Evolutionary conservation across 2,797 vertebrate genomes (phyloP), one percentile per base, ranked within the genome.

Genomic region (Manis crassicaudata): DNA sequence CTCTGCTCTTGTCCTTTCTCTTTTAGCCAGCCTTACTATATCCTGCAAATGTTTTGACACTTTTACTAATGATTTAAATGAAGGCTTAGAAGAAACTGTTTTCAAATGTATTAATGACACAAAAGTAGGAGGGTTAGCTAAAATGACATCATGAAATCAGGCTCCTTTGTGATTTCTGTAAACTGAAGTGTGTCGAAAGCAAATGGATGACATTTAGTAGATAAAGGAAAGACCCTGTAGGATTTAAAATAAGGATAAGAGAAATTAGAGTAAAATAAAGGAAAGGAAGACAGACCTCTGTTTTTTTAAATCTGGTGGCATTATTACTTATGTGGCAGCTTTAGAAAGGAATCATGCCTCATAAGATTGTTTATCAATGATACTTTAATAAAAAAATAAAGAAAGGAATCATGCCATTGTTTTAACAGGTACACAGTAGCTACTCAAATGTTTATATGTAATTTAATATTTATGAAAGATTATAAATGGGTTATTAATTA

Each of bases 121-220:
- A 63, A 46, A 81, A 67, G 29, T 70, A 32, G 56, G 29, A 88
- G 29, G 14, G 32, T 46, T 46, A 81, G 17, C 37, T 68, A 75
- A 81, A 92, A 63, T 56, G 84, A 46, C 63, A 43, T 84, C 63
- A 77, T 37, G n/a, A 54, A 77, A 50, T 88, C 25, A 56, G 50
- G 58, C 46, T 92, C 68, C 20, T 35, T 85, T 89, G 82, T 70
- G 80, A 89, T 75, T 87, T 94, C 73, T 85, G 23, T 11, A 62
- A 50, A 46, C 32, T 21, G 10, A 68, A 85, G 63, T 56, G 43
- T 80, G 37, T 50, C 62, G 37, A 70, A 50, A 85, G 43, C n/a
- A 80, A 94, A 80, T 85, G 80, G 60, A 84, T n/a, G 32, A 60
- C 72, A 79, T 79, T 63, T 67, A 75, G 77, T 83, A 83, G 65